Percentiles rank a stretch among this genome's conserved stretches.
Conservation (phyloP, 2,888 invertebrate species). For the Dolichopus griseipennis region DNA sequence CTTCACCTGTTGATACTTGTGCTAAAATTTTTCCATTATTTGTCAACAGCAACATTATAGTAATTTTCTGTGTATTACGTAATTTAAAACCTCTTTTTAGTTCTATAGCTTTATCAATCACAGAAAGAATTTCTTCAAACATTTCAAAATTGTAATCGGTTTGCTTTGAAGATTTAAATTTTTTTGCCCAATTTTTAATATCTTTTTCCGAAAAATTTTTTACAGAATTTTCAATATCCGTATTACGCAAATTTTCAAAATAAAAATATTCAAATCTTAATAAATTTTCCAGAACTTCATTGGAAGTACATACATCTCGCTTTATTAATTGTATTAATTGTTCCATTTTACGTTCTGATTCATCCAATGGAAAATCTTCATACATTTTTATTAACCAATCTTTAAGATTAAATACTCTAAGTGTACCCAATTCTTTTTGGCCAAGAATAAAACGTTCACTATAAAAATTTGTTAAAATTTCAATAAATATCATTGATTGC, state of each 20-base stretch:
- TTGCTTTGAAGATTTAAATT: not conserved
- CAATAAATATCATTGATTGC: not conserved
- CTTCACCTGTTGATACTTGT: conserved; percentile 12
- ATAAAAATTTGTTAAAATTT: not conserved
- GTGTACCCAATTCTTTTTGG: not conserved
- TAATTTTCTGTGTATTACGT: not conserved
- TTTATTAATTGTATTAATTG: not conserved
- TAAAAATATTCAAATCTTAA: not conserved
- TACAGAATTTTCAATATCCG: not conserved
- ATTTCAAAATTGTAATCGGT: not conserved
- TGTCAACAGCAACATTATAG: not conserved
- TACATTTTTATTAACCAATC: not conserved
- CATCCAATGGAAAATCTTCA: not conserved
- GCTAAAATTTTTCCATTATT: not conserved
- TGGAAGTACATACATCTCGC: not conserved
- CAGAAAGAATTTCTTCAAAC: not conserved
- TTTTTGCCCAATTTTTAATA: not conserved
- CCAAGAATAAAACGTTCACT: not conserved
- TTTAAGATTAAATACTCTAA: not conserved
- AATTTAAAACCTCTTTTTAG: not conserved
- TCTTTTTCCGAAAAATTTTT: not conserved
- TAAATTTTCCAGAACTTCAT: not conserved
- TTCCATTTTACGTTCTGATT: not conserved
- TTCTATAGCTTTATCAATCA: not conserved
- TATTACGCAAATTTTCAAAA: not conserved